Evolutionary conservation across 2,888 invertebrate species (phyloP).

Genomic region (Drosophila mulleri): DNA sequence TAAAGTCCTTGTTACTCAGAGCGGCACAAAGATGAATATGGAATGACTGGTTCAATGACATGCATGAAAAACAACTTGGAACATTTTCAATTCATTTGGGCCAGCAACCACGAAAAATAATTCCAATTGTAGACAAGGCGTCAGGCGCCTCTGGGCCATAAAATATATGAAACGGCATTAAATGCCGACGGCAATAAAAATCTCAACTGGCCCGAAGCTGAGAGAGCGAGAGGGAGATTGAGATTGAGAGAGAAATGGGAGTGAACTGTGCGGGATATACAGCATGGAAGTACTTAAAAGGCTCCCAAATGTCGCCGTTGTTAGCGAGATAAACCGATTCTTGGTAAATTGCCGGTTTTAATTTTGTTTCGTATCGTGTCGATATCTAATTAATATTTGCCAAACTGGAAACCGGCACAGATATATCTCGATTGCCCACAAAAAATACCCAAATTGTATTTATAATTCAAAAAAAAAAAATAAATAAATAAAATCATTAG

Average conservation of each 20-base stretch:
- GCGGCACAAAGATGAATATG: not conserved
- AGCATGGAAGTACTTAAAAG: slow-evolving; percentile 31
- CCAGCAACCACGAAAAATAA: slow-evolving; percentile 33
- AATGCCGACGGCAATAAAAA: slow-evolving; percentile 56
- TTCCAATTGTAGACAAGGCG: slow-evolving; percentile 57
- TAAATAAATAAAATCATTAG: slow-evolving; percentile 16
- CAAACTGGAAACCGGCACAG: slow-evolving; percentile 26
- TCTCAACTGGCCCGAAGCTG: slow-evolving; percentile 27
- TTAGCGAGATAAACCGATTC: slow-evolving; percentile 1
- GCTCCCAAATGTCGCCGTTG: slow-evolving; percentile 44
- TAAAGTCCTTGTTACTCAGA: slow-evolving; percentile 41
- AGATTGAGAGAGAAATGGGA: not conserved
- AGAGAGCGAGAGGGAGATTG: not conserved
- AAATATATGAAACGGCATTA: slow-evolving; percentile 65
- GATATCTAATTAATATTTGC: slow-evolving; percentile 48
- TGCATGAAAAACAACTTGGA: slow-evolving; percentile 34
- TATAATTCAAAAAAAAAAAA: slow-evolving; percentile 11
- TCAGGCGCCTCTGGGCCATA: slow-evolving; percentile 63
- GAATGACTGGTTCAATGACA: slow-evolving; percentile 67
- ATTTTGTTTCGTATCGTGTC: slow-evolving; percentile 15
- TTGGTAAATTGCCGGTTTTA: slow-evolving; percentile 39
- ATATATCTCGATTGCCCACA: slow-evolving; percentile 42
- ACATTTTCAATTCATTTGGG: slow-evolving; percentile 48
- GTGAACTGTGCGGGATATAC: slow-evolving; percentile 20
- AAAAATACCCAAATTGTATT: slow-evolving; percentile 1